Percentiles rank a stretch among this genome's conserved stretches.
phyloP scores from a whole-genome alignment of 1,140 invertebrate species.

The Daktulosphaira vitifoliae region DNA sequence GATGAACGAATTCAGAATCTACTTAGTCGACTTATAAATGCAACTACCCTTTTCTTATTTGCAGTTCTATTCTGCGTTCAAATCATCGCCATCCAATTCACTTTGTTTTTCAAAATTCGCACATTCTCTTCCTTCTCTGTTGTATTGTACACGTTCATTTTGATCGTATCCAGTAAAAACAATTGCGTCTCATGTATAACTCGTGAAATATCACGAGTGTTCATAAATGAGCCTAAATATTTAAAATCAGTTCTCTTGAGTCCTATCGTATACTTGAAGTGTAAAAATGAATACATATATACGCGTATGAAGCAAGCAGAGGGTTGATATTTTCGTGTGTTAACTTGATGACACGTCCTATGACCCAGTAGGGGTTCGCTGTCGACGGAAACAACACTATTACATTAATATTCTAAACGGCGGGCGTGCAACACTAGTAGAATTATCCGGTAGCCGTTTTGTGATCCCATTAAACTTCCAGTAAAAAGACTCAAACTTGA shows the following conservation, averaged over 20 bases:
- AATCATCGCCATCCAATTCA: too few relatives aligned
- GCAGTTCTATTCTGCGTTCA: neutral
- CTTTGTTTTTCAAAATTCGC: too few relatives aligned
- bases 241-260: too few relatives aligned
- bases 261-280: too few relatives aligned
- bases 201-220: too few relatives aligned
- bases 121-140: too few relatives aligned
- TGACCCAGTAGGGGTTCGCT: neutral
- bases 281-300: too few relatives aligned
- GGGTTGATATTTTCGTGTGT: neutral
- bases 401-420: conserved; percentile 21
- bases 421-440: neutral
- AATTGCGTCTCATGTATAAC: too few relatives aligned
- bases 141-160: too few relatives aligned
- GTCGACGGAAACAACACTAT: neutral
- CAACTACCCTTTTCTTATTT: conserved; percentile 3
- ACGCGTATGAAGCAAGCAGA: neutral
- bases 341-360: neutral
- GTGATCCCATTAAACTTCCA: neutral
- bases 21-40: neutral
- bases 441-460: conserved; percentile 22
- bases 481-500: neutral
- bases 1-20: neutral
- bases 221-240: too few relatives aligned
- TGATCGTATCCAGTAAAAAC: too few relatives aligned